These are phyloP conservation scores for Bubo scandiacus DNA, from an alignment of 2,113 vertebrate genomes.

Conservation along the genomic window DNA sequence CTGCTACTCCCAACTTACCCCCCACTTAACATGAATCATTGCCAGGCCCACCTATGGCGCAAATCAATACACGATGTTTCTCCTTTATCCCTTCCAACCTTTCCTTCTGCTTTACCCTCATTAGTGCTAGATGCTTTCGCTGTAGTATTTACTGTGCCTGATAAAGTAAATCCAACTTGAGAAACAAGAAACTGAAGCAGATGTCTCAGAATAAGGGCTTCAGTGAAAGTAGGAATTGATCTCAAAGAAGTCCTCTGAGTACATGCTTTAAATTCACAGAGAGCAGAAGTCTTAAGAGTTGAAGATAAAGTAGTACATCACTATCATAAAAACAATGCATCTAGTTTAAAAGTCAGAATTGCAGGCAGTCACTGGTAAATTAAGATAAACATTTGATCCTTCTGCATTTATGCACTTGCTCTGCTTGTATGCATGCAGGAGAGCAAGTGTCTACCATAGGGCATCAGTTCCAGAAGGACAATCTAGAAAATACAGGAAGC, in stretches of 20 bases:
- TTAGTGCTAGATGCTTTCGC: background rate
- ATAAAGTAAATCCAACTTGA: background rate
- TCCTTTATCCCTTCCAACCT: background rate
- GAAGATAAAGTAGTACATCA: background rate
- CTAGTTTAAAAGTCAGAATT: background rate
- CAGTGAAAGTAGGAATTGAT: background rate
- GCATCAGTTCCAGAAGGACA: background rate
- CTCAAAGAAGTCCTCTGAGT: background rate
- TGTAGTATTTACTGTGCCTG: background rate
- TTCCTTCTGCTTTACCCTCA: background rate
- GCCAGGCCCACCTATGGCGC: background rate
- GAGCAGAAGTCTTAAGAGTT: background rate
- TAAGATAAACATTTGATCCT: background rate
- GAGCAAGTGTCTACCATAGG: background rate
- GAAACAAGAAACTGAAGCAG: background rate
- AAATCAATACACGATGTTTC: background rate
- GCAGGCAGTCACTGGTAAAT: background rate
- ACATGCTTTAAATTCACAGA: background rate
- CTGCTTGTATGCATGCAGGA: background rate
- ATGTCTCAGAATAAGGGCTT: background rate
- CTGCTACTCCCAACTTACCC: slow-evolving; percentile 1
- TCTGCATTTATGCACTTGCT: background rate
- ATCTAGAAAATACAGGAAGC: background rate
- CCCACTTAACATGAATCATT: background rate
- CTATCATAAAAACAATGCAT: background rate